Evolutionary conservation across 2,113 vertebrate genomes (phyloP).

Genomic region (Corythaeola cristata): DNA sequence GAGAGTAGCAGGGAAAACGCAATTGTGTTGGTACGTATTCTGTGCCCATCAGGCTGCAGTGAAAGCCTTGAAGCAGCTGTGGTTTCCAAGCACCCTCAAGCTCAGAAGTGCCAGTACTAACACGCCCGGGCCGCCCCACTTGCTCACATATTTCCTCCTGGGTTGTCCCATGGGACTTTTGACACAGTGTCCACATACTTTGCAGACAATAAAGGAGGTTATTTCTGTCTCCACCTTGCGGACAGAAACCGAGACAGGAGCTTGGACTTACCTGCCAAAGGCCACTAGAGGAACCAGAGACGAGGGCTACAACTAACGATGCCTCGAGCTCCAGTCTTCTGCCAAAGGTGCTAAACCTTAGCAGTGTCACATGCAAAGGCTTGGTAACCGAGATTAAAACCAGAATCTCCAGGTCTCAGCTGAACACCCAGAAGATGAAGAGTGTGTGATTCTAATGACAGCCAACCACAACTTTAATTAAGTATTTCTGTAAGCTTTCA

Average conservation of each 20-base stretch:
- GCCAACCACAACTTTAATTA: neutral
- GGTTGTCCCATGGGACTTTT: neutral
- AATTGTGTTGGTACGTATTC: neutral
- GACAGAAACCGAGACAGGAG: neutral
- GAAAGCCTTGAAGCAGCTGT: neutral
- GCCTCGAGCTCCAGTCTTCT: neutral
- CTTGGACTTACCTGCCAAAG: neutral
- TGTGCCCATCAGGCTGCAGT: neutral
- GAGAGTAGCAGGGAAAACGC: neutral
- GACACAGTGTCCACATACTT: neutral
- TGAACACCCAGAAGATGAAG: neutral
- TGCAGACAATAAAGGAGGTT: neutral
- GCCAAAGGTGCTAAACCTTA: neutral
- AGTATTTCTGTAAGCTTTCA: neutral
- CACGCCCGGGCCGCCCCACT: neutral
- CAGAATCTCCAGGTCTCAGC: neutral
- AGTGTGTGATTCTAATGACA: neutral
- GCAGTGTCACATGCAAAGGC: neutral
- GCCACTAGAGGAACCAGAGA: neutral
- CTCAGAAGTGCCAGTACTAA: neutral
- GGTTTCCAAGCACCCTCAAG: neutral
- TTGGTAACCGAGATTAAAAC: neutral
- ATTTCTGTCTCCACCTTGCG: neutral
- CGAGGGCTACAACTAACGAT: rapidly evolving
- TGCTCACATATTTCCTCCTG: neutral